Conservation (phyloP, 1,140 invertebrate genomes). For the Micrasema longulum region DNA sequence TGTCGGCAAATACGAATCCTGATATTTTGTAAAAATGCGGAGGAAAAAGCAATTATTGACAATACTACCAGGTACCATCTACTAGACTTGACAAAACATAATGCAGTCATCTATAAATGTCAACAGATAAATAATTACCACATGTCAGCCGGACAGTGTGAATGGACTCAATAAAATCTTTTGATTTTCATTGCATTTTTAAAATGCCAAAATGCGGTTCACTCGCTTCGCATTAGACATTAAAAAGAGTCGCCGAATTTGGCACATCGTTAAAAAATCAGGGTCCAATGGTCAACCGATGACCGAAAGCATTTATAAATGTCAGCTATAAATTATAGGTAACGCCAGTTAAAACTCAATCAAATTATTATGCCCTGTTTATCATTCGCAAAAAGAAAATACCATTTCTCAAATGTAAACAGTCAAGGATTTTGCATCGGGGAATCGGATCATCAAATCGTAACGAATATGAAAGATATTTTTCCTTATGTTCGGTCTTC, state of each 20-base stretch:
- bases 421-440: too few relatives aligned
- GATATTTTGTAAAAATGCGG: too few relatives aligned
- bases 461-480: too few relatives aligned
- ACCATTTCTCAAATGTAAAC: neutral
- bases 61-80: too few relatives aligned
- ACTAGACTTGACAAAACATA: too few relatives aligned
- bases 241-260: neutral
- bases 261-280: neutral
- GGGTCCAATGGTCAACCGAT: slow-evolving; percentile 5
- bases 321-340: slow-evolving; percentile 3
- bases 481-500: too few relatives aligned
- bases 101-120: neutral
- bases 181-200: slow-evolving; percentile 19
- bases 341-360: neutral
- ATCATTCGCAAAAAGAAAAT: neutral
- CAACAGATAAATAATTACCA: slow-evolving; percentile 7
- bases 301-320: slow-evolving; percentile 9
- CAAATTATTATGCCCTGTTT: neutral
- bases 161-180: neutral
- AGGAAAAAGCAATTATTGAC: too few relatives aligned
- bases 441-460: too few relatives aligned
- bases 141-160: neutral
- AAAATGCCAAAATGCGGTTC: slow-evolving; percentile 10
- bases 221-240: slow-evolving; percentile 15
- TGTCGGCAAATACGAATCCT: too few relatives aligned